Conservation (phyloP, 1,140 invertebrate species). For the Lysiphlebus fabarum region DNA sequence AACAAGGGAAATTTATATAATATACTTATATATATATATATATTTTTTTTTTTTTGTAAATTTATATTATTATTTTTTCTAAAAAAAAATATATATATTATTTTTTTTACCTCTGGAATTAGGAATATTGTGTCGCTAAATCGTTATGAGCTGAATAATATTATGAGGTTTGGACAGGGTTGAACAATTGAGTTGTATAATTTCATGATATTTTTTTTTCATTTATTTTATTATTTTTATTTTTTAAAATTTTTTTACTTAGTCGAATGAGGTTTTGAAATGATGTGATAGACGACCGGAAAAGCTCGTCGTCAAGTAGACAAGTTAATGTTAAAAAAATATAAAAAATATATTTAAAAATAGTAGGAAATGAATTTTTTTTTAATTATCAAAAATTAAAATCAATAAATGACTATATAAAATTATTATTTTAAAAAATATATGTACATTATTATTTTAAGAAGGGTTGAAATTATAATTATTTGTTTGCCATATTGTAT, state of each 20-base stretch:
- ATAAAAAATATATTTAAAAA: conserved; percentile 1
- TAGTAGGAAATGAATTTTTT: conserved; percentile 3
- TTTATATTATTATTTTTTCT: no score
- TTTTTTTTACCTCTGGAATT: no score
- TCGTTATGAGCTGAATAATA: no score
- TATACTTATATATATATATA: no score
- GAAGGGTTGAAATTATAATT: not conserved
- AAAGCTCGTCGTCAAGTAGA: conserved; percentile 13
- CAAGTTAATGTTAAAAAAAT: not conserved
- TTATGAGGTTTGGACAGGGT: no score
- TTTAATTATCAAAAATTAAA: conserved; percentile 4
- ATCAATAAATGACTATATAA: conserved; percentile 1
- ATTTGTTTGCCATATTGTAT: conserved; percentile 7
- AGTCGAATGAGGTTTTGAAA: conserved; percentile 15
- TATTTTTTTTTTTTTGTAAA: no score
- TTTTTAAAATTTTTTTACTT: conserved; percentile 13
- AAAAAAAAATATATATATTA: no score
- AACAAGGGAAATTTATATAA: no score
- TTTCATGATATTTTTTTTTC: conserved; percentile 13
- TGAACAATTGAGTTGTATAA: conserved; percentile 17
- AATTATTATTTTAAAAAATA: no score
- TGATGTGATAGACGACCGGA: conserved; percentile 14
- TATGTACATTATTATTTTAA: conserved; percentile 17
- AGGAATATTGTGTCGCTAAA: no score
- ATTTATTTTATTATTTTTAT: no score